These are phyloP conservation scores for Microctenopoma stevenorrisi DNA, from an alignment of 2,797 vertebrate genomes.

Conservation along the genomic window DNA sequence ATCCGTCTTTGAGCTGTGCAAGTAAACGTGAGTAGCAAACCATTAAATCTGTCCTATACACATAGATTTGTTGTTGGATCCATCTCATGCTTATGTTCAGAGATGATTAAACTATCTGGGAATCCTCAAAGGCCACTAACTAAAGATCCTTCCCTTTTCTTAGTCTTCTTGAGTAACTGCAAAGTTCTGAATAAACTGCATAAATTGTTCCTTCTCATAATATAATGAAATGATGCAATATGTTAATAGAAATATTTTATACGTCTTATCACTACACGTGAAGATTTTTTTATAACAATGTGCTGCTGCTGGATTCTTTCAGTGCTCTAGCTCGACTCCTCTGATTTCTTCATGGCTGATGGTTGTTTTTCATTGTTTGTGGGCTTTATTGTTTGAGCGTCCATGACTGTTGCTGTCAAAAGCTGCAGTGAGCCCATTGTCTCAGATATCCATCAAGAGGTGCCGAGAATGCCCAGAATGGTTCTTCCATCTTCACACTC, in stretches of 20 bases:
- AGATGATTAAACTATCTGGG: conserved; percentile 22
- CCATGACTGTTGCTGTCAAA: conserved; percentile 42
- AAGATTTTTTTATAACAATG: conserved; percentile 19
- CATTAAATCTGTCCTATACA: conserved; percentile 36
- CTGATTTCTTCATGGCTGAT: conserved; percentile 45
- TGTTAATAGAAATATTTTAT: conserved; percentile 13
- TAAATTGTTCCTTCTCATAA: conserved; percentile 3
- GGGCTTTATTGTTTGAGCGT: conserved; percentile 30
- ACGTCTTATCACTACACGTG: conserved; percentile 12
- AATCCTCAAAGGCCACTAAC: conserved; percentile 8
- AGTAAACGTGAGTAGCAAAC: conserved; percentile 40
- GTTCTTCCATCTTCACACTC: conserved; percentile 28
- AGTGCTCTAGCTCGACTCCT: not conserved
- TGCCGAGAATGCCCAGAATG: conserved; percentile 19
- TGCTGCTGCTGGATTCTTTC: conserved; percentile 19
- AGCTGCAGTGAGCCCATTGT: conserved; percentile 37
- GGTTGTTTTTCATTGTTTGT: conserved; percentile 49
- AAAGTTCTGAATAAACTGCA: conserved; percentile 1
- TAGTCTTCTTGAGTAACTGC: not conserved
- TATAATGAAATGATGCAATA: conserved; percentile 28
- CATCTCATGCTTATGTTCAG: conserved; percentile 13
- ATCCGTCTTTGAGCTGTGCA: conserved; percentile 38
- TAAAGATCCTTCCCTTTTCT: not conserved
- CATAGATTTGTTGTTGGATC: conserved; percentile 41
- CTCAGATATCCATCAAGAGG: conserved; percentile 39